Percentiles rank a stretch among this genome's conserved stretches.
Conservation (phyloP, 35 echinoderm and acorn worm species). For the Holothuria glaberrima region DNA sequence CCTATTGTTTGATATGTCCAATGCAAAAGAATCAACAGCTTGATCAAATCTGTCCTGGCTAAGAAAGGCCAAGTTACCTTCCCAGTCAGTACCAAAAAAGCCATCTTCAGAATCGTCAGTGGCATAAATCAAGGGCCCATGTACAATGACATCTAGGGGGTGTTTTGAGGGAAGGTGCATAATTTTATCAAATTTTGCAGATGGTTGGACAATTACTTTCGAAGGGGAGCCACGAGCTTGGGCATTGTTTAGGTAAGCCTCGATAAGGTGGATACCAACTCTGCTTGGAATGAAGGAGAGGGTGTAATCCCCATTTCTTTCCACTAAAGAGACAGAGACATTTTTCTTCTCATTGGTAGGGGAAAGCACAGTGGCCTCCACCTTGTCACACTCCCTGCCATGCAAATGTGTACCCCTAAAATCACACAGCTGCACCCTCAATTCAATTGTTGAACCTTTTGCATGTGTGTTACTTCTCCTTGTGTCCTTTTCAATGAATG, state of each 20-base stretch:
- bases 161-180: neutral
- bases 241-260: neutral
- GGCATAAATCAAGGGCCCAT: neutral
- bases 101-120: neutral
- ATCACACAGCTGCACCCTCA: conserved; percentile 29
- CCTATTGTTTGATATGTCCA: neutral
- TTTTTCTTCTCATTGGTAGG: neutral
- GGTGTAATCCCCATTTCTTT: neutral
- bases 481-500: conserved; percentile 24
- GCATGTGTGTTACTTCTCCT: neutral
- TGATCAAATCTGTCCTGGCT: neutral
- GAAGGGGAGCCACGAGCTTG: neutral
- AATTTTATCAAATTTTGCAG: neutral
- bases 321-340: neutral
- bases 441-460: neutral
- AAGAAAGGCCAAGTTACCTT: neutral
- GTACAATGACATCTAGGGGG: neutral
- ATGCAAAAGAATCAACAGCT: neutral
- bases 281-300: neutral
- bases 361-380: neutral
- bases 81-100: too few species aligned
- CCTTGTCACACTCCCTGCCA: neutral
- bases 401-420: neutral
- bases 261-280: neutral
- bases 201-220: neutral